phyloP scores from a whole-genome alignment of 2,888 invertebrate genomes.

The Cyrtodaria siliqua region DNA sequence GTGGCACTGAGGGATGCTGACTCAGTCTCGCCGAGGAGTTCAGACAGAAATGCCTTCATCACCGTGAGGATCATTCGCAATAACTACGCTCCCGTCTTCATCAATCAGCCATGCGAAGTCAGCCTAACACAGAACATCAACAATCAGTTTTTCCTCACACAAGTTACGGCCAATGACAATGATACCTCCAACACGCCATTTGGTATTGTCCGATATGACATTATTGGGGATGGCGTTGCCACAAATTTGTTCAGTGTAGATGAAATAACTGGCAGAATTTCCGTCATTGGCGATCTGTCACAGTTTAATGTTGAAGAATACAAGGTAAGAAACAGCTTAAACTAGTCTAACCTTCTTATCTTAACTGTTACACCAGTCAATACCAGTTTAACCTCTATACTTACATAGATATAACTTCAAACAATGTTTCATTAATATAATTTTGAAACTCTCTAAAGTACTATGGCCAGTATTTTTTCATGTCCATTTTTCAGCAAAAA shows the following conservation, averaged over 20 bases:
- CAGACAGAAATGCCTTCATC: constrained; percentile 66
- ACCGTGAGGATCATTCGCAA: constrained; percentile 78
- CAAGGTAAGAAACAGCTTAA: too few relatives aligned
- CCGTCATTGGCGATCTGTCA: constrained; percentile 69
- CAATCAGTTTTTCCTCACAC: constrained; percentile 65
- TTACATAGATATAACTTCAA: too few relatives aligned
- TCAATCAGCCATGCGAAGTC: constrained; percentile 65
- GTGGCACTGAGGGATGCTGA: constrained; percentile 73
- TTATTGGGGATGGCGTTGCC: constrained; percentile 82
- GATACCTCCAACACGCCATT: constrained; percentile 67
- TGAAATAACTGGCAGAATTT: constrained; percentile 66
- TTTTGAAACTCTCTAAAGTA: too few relatives aligned
- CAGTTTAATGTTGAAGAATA: constrained; percentile 70
- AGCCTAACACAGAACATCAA: constrained; percentile 66
- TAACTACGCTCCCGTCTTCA: constrained; percentile 72
- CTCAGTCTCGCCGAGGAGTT: constrained; percentile 40
- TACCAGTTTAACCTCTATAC: too few relatives aligned
- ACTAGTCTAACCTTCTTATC: too few relatives aligned
- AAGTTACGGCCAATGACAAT: constrained; percentile 71
- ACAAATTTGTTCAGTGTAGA: constrained; percentile 77
- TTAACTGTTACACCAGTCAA: too few relatives aligned
- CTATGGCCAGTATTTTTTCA: too few relatives aligned
- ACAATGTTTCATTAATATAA: too few relatives aligned
- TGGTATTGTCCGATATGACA: constrained; percentile 74
- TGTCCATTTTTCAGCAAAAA: too few relatives aligned